Evolutionary conservation across 2,797 vertebrate genomes (phyloP).

Genomic region (Picus viridis): DNA sequence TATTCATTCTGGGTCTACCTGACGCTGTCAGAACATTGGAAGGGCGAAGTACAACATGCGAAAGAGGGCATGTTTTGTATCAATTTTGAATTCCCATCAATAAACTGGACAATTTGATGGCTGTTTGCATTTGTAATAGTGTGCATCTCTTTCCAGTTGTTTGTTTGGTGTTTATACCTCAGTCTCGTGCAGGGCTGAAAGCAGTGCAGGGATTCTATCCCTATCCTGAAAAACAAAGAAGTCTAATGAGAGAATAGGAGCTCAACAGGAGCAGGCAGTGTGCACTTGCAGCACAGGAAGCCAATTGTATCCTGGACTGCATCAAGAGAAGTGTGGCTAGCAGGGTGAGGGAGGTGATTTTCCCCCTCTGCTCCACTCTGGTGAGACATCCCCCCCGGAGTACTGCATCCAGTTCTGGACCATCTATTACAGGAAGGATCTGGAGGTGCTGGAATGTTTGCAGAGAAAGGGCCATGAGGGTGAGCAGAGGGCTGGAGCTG

Average conservation of each 20-base stretch:
- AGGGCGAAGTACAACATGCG: slow-evolving; percentile 63
- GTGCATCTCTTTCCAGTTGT: slow-evolving; percentile 61
- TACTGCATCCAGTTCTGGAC: no score
- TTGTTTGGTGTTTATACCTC: neutral
- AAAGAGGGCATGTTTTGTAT: slow-evolving; percentile 76
- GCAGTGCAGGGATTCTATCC: slow-evolving; percentile 16
- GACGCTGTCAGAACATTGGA: slow-evolving; percentile 72
- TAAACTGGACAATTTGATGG: slow-evolving; percentile 79
- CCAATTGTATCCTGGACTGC: no score
- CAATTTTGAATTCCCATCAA: slow-evolving; percentile 79
- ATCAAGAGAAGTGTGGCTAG: no score
- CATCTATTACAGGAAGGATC: no score
- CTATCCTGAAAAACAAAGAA: neutral
- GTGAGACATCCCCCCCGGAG: no score
- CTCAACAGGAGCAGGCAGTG: no score
- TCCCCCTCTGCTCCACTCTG: no score
- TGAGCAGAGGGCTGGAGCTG: no score
- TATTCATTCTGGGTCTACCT: slow-evolving; percentile 73
- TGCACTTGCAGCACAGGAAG: no score
- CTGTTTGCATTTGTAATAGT: slow-evolving; percentile 77
- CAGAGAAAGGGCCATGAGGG: no score
- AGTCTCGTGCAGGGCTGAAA: slow-evolving; percentile 35
- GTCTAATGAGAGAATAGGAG: neutral
- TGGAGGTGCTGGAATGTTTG: no score
- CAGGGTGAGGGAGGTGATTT: no score